These are phyloP conservation scores for Drosophila robusta DNA, from an alignment of 2,888 invertebrate species.

Conservation along the genomic window DNA sequence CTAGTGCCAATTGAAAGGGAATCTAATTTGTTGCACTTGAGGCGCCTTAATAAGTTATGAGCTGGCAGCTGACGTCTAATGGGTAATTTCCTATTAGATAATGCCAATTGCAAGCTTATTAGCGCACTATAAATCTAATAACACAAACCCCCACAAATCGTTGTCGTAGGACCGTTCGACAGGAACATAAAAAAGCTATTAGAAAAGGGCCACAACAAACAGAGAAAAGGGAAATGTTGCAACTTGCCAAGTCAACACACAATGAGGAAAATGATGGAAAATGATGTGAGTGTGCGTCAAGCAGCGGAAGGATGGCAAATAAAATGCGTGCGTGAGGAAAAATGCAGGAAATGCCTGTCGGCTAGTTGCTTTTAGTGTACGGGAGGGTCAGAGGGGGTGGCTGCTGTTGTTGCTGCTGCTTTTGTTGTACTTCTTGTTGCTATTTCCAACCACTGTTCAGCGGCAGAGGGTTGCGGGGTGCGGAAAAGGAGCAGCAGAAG, in stretches of 20 bases:
- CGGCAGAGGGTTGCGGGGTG: constrained; percentile 19
- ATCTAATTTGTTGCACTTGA: constrained; percentile 1
- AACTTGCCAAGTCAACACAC: constrained; percentile 54
- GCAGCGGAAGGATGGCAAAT: constrained; percentile 24
- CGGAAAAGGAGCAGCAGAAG: constrained; percentile 42
- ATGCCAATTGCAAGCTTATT: constrained; percentile 26
- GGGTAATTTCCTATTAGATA: constrained; percentile 32
- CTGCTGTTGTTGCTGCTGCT: constrained; percentile 20
- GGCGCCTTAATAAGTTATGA: constrained; percentile 19
- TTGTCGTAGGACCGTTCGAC: constrained; percentile 62
- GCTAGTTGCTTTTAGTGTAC: constrained; percentile 15
- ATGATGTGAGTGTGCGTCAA: constrained; percentile 1
- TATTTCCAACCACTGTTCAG: constrained; percentile 66
- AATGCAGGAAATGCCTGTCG: constrained; percentile 51
- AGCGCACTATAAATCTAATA: constrained; percentile 27
- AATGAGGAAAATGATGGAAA: constrained; percentile 46
- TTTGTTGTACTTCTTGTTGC: not conserved
- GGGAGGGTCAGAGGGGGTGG: constrained; percentile 24
- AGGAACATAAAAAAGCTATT: constrained; percentile 69
- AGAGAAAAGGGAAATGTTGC: constrained; percentile 50
- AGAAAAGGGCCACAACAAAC: constrained; percentile 34
- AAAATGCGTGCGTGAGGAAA: constrained; percentile 56
- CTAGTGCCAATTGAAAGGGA: constrained; percentile 6
- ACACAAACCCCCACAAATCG: not conserved
- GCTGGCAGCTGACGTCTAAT: constrained; percentile 10